These are phyloP conservation scores for Cybosia mesomella DNA, from an alignment of 2,888 invertebrate genomes.

Conservation along the genomic window DNA sequence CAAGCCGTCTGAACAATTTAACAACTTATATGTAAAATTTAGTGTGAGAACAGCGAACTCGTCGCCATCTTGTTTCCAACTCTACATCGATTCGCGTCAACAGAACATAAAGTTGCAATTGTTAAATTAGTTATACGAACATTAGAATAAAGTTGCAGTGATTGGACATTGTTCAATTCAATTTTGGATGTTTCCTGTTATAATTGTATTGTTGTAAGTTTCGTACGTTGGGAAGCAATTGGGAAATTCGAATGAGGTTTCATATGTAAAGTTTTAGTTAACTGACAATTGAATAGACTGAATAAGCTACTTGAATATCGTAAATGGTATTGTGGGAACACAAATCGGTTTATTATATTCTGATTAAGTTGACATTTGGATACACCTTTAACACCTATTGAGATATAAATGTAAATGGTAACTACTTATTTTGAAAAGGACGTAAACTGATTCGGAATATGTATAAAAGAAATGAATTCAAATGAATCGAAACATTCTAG, in stretches of 20 bases:
- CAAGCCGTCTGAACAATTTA: background rate
- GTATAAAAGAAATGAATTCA: too few species aligned
- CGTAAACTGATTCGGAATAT: too few species aligned
- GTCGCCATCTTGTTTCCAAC: conserved; percentile 64
- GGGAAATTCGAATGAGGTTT: conserved; percentile 25
- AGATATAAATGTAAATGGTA: background rate
- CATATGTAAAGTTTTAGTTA: conserved; percentile 29
- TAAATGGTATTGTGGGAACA: conserved; percentile 12
- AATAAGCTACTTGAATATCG: conserved; percentile 12
- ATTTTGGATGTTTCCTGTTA: conserved; percentile 35
- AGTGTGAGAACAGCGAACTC: conserved; percentile 53
- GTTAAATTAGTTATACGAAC: conserved; percentile 63
- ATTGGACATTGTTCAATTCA: conserved; percentile 45
- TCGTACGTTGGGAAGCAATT: conserved; percentile 38
- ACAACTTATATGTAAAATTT: conserved; percentile 30
- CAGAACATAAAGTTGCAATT: conserved; percentile 57
- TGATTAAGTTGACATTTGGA: background rate
- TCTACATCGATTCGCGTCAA: conserved; percentile 51
- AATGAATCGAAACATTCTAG: background rate
- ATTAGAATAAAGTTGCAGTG: conserved; percentile 59
- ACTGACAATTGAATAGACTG: conserved; percentile 17
- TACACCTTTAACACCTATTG: conserved; percentile 8
- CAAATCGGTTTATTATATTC: conserved; percentile 20
- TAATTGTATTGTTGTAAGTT: conserved; percentile 31
- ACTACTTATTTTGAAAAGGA: background rate